These are phyloP conservation scores for Pedicia rivosa DNA, from an alignment of 2,888 invertebrate genomes.

Conservation along the genomic window DNA sequence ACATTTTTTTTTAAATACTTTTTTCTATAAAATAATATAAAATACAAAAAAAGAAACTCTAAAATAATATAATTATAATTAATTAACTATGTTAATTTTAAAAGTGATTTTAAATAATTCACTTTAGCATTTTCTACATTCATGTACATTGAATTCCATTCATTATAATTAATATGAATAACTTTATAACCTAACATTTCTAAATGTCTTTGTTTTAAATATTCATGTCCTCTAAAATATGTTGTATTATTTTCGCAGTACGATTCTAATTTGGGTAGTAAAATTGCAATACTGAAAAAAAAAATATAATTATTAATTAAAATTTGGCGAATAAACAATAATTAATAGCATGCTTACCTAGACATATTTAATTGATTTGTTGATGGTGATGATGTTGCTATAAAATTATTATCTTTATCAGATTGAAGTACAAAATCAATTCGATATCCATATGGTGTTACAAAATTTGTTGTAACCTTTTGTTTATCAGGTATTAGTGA, in stretches of 20 bases:
- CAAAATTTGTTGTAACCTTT: conserved; percentile 24
- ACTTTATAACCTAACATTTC: conserved; percentile 47
- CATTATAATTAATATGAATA: conserved; percentile 32
- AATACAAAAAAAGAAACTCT: neutral
- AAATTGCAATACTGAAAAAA: conserved; percentile 25
- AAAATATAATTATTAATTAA: neutral
- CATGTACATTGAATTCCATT: conserved; percentile 40
- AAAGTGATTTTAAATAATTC: conserved; percentile 29
- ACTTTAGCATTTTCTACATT: conserved; percentile 31
- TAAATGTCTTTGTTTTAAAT: conserved; percentile 38
- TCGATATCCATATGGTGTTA: conserved; percentile 29
- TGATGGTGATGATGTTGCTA: conserved; percentile 14
- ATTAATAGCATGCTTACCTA: neutral
- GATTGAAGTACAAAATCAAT: conserved; percentile 29
- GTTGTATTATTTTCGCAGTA: conserved; percentile 33
- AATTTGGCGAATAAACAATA: neutral
- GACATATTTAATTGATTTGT: too few species aligned
- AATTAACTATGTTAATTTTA: conserved; percentile 17
- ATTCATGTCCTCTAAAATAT: conserved; percentile 34
- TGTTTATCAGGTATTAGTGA: conserved; percentile 20
- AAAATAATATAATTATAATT: neutral
- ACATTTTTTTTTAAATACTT: neutral
- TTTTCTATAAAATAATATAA: neutral
- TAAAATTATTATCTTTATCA: conserved; percentile 19
- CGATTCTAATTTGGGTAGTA: conserved; percentile 31